Evolutionary conservation across 2,888 invertebrate species (phyloP).

Genomic region (Megastigmus dorsalis): DNA sequence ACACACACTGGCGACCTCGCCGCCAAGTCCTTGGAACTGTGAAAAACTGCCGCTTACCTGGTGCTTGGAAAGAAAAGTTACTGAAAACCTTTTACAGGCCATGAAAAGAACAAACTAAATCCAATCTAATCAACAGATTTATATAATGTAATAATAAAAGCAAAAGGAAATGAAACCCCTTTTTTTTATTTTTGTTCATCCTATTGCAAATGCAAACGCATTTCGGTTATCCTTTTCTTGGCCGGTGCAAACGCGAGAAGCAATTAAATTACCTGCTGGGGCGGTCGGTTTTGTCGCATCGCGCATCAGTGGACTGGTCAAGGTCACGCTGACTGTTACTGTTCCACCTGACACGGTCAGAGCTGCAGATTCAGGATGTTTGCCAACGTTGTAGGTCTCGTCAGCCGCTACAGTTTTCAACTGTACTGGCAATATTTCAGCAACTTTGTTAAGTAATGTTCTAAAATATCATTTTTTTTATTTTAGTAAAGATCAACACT

Average conservation of each 20-base stretch:
- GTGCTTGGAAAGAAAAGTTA: conserved; percentile 62
- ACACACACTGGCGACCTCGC: conserved; percentile 42
- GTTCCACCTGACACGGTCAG: conserved; percentile 87
- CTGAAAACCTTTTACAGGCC: conserved; percentile 66
- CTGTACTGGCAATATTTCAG: conserved; percentile 88
- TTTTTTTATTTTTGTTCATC: conserved; percentile 15
- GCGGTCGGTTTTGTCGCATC: conserved; percentile 76
- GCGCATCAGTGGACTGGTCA: conserved; percentile 95
- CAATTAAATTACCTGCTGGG: conserved; percentile 68
- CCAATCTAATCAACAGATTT: conserved; percentile 42
- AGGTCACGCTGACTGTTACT: conserved; percentile 88
- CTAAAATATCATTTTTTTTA: too few species aligned
- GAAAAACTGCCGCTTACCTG: conserved; percentile 60
- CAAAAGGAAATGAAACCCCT: conserved; percentile 41
- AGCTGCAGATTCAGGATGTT: conserved; percentile 89
- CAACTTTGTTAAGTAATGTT: conserved; percentile 90
- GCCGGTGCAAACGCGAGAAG: conserved; percentile 63
- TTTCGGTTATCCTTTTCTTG: conserved; percentile 72
- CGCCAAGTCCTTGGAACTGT: conserved; percentile 49
- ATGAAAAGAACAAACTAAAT: conserved; percentile 73
- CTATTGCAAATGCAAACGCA: conserved; percentile 30
- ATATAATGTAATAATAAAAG: conserved; percentile 31
- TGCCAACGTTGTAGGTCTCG: conserved; percentile 87
- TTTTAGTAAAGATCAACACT: too few species aligned
- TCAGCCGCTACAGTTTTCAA: conserved; percentile 84